Evolutionary conservation across 2,888 invertebrate species (phyloP).

Genomic region (Melikaiella ostensackeni): DNA sequence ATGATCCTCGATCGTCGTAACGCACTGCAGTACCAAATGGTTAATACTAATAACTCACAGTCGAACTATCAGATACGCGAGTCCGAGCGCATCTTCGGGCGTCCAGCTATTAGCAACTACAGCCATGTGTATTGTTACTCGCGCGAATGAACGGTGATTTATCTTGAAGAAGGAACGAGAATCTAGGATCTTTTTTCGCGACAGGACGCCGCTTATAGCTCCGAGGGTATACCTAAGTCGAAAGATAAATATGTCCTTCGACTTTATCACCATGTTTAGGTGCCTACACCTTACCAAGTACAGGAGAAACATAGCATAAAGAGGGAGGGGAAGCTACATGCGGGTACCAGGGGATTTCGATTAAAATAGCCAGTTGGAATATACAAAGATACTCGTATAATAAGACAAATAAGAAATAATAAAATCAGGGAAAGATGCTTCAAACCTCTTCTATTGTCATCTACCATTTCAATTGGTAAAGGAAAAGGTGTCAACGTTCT

Average conservation of each 20-base stretch:
- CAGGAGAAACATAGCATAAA: slow-evolving; percentile 5
- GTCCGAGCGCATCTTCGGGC: slow-evolving; percentile 27
- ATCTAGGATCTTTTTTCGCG: slow-evolving; percentile 54
- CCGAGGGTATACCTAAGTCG: slow-evolving; percentile 38
- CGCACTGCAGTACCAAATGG: slow-evolving; percentile 31
- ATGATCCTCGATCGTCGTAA: slow-evolving; percentile 31
- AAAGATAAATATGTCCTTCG: slow-evolving; percentile 59
- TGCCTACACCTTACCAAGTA: slow-evolving; percentile 6
- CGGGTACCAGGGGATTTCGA: slow-evolving; percentile 6
- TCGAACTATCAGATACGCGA: slow-evolving; percentile 60
- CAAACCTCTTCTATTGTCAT: not conserved
- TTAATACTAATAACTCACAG: slow-evolving; percentile 62
- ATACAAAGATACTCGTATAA: no score
- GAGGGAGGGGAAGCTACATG: slow-evolving; percentile 10
- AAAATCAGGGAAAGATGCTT: no score
- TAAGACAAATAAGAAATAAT: no score
- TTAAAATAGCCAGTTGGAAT: slow-evolving; percentile 15
- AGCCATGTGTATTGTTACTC: slow-evolving; percentile 36
- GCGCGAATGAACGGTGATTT: slow-evolving; percentile 65
- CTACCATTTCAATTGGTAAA: no score
- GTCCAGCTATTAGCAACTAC: slow-evolving; percentile 25
- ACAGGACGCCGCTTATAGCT: slow-evolving; percentile 53
- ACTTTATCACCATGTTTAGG: slow-evolving; percentile 57
- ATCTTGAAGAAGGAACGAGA: slow-evolving; percentile 55
- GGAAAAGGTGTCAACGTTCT: no score